Base-by-base conservation (phyloP, 1,140 invertebrate species). In the Drosophila kurseongensis region DNA sequence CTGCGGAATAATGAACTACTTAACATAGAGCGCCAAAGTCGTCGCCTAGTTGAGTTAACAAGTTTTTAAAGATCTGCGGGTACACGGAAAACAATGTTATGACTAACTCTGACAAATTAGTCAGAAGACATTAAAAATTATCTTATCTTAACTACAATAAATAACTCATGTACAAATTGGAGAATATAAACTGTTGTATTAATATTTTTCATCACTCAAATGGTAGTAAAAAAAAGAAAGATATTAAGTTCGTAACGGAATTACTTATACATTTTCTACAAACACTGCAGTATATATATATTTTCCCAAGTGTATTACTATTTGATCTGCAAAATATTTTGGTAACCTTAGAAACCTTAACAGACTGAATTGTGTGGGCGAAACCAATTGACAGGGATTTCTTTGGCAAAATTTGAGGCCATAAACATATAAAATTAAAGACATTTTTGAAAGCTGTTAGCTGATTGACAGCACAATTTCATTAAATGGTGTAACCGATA, bases 1-100 rank as follows among this genome's bases (percentile, higher is more conserved):
- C 41, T 42, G 80, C 78, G 69, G 75, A 73, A 78, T 85, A 81
- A 90, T 90, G 85, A 85, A 90, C 85, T 81, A 85, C 78, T 86
- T 85, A 81, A 85, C 78, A 81, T 85, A 81, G 59, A 58, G 82
- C 35, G 44, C 48, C 59, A 79, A 77, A 84, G 76, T 73, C 61
- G 80, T 77, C 66, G 65, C 44, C 40, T 65, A 29, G 29, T 50
- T 59, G 54, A 48, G 62, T 67, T 68, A 67, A 67, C 47, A 67
- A 67, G 50, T 68, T 56, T 27, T 36, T 16, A 27, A 52, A 5
- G 72, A 52, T 67, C 61, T 67, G 61, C 66, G 59, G 69, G 42
- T 60, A 40, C 60, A 69, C 50, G 45, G 27, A 14, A 51, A 42
- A 27, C 2, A 55, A 67, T 45, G 7, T 3, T 23, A 29, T 8